phyloP scores from a whole-genome alignment of 2,888 invertebrate genomes.

The Phoronis australis region DNA sequence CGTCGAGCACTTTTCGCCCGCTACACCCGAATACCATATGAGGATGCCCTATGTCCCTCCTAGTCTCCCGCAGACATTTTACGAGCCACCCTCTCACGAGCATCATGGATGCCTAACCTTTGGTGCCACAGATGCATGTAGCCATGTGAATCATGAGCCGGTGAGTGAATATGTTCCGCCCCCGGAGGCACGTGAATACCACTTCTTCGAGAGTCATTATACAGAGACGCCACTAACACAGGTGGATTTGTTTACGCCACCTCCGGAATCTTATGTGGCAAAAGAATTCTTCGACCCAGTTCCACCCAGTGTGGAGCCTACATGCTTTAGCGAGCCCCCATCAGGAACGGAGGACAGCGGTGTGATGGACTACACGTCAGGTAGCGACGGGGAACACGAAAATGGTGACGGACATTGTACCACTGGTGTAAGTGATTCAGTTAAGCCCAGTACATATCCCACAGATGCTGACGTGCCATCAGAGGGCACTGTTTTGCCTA shows the following conservation, averaged over 20 bases:
- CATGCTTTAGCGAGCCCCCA: too few relatives aligned
- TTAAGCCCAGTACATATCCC: not conserved
- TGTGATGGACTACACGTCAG: not conserved
- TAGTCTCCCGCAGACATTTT: too few relatives aligned
- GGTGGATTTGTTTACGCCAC: constrained; percentile 16
- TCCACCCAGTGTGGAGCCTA: not conserved
- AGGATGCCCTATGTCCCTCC: too few relatives aligned
- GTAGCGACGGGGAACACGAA: not conserved
- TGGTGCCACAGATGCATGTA: too few relatives aligned
- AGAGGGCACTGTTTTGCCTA: constrained; percentile 1
- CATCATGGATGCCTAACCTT: too few relatives aligned
- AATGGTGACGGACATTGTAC: not conserved
- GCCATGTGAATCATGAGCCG: too few relatives aligned
- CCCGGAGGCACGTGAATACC: too few relatives aligned
- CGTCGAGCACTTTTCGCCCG: too few relatives aligned
- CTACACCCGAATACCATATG: too few relatives aligned
- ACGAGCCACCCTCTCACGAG: too few relatives aligned
- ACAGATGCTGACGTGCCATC: not conserved
- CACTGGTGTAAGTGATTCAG: too few relatives aligned
- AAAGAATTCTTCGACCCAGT: constrained; percentile 9
- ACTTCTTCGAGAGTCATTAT: constrained; percentile 23
- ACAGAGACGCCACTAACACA: constrained; percentile 21
- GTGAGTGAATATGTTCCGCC: too few relatives aligned
- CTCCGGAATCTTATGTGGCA: constrained; percentile 14
- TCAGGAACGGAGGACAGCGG: not conserved